Base-by-base conservation (phyloP, 2,888 invertebrate genomes). In the Stenurella melanura region DNA sequence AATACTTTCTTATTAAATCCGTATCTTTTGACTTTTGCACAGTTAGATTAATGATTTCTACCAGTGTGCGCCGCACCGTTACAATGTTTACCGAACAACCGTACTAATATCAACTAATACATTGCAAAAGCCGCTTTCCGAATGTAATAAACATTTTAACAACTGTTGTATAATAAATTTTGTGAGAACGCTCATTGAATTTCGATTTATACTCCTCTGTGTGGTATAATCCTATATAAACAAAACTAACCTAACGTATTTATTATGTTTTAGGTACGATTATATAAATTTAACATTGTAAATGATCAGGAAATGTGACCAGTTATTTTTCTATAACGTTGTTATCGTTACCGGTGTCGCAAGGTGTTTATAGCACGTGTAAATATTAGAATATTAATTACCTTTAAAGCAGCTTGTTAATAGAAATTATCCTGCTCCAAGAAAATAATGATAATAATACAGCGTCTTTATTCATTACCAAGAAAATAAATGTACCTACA, bases 231-330 rank as follows among this genome's bases (percentile, higher is more conserved):
- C 42, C 42, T n/a, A 15, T 50, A 50, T 50, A 61, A 61, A 61
- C 61, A 61, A 61, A 61, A 61, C 61, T 61, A 61, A 61, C 61
- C 61, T 61, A 60, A 21, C 26, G 60, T 21, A 60, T 60, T 58
- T 58, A n/a, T n/a, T n/a, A 61, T 61, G 61, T 61, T 26, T 61
- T 61, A 61, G 61, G 34, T 26, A 61, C 26, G 61, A 30, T 61
- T 61, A 61, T 61, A n/a, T 26, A 30, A 61, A 26, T 61, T 61
- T 61, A 26, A 30, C 34, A 26, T 61, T 61, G 61, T 15, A 34
- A 21, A 19, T 11, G 61, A 61, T 34, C 61, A 30, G 30, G 61
- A 61, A 61, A 61, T 30, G n/a, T 61, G 12, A 17, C 2, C 12
- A 11, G 30, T n/a, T 26, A n/a, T 15, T 12, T 61, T 61, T 61